These are phyloP conservation scores for Lamproptera curius DNA, from an alignment of 2,888 invertebrate species.

Conservation along the genomic window DNA sequence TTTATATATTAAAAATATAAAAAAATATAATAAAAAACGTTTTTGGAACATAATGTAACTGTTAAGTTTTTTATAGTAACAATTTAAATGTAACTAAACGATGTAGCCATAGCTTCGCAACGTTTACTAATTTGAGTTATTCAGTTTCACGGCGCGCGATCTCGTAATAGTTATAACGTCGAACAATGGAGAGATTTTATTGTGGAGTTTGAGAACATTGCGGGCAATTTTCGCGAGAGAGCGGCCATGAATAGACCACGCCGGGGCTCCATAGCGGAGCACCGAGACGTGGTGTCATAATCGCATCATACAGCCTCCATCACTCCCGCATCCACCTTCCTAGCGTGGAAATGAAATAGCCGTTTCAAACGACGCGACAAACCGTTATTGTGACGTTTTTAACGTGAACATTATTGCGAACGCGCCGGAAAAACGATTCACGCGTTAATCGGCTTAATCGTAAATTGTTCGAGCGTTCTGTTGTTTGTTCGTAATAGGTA, in stretches of 20 bases:
- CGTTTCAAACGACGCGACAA: conserved; percentile 68
- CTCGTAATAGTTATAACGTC: conserved; percentile 71
- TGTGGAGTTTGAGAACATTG: conserved; percentile 62
- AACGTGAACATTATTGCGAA: conserved; percentile 51
- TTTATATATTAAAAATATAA: too few relatives aligned
- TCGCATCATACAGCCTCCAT: conserved; percentile 80
- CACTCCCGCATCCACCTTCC: conserved; percentile 35
- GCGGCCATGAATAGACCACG: conserved; percentile 57
- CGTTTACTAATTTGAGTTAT: conserved; percentile 35
- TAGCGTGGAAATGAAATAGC: conserved; percentile 38
- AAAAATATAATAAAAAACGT: too few relatives aligned
- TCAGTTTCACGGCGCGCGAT: conserved; percentile 67
- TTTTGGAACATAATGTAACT: too few relatives aligned
- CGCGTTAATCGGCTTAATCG: conserved; percentile 57
- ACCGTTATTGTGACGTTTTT: conserved; percentile 72
- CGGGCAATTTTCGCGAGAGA: conserved; percentile 71
- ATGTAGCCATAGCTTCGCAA: conserved; percentile 2
- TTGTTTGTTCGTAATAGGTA: not conserved
- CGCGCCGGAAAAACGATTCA: conserved; percentile 33
- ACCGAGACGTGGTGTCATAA: conserved; percentile 82
- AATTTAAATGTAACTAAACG: not conserved
- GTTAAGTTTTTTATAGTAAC: too few relatives aligned
- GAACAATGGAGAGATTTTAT: conserved; percentile 68
- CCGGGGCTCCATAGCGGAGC: conserved; percentile 74
- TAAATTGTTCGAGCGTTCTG: conserved; percentile 23